phyloP scores from a whole-genome alignment of 2,888 invertebrate species.

The Spilarctia lutea region DNA sequence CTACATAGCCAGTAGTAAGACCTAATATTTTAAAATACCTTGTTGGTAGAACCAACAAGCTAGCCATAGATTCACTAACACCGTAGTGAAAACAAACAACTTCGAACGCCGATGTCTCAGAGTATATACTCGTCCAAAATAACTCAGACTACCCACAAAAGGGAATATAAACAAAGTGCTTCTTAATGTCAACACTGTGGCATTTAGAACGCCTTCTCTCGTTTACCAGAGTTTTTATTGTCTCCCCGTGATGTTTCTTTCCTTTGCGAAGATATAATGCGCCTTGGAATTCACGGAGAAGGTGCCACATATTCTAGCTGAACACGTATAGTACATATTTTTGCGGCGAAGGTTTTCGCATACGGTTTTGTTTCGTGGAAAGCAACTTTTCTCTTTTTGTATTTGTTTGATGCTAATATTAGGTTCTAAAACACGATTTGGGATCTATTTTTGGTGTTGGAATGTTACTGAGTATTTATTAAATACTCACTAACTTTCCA shows the following conservation, averaged over 20 bases:
- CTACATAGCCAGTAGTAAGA: background rate
- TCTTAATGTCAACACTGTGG: constrained; percentile 43
- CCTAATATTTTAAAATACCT: background rate
- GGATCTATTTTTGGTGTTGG: background rate
- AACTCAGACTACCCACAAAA: constrained; percentile 25
- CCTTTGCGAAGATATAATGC: constrained; percentile 25
- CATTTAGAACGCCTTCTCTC: constrained; percentile 45
- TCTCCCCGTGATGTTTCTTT: constrained; percentile 37
- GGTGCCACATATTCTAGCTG: constrained; percentile 32
- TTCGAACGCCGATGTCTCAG: constrained; percentile 3
- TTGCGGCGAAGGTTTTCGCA: constrained; percentile 1
- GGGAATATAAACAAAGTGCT: constrained; percentile 37
- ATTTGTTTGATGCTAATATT: background rate
- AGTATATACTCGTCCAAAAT: constrained; percentile 19
- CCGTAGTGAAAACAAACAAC: background rate
- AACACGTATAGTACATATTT: constrained; percentile 36
- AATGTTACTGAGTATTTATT: background rate
- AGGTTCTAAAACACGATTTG: background rate
- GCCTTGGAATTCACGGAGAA: constrained; percentile 48
- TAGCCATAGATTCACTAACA: background rate
- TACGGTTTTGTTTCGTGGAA: constrained; percentile 2
- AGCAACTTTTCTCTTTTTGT: background rate
- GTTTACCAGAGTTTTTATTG: constrained; percentile 51
- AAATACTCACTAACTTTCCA: no score
- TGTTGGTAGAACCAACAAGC: background rate